These are phyloP conservation scores for Tipula helvola DNA, from an alignment of 2,888 invertebrate genomes.

Conservation along the genomic window DNA sequence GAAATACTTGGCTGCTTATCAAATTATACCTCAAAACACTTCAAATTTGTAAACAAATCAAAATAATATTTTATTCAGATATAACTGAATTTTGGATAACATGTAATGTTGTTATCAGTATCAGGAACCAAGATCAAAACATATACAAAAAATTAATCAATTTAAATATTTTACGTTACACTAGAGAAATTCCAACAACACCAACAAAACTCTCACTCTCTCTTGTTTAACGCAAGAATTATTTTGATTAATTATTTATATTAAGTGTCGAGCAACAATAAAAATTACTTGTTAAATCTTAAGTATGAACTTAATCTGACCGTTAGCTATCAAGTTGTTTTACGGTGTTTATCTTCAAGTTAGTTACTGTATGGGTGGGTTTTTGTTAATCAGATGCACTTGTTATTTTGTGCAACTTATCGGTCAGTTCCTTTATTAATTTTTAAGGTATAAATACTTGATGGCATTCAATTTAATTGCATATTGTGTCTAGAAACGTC, in stretches of 20 bases:
- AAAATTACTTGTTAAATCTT: neutral
- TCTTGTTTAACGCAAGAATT: too few species aligned
- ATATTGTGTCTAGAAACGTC: neutral
- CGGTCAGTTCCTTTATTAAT: neutral
- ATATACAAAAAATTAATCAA: neutral
- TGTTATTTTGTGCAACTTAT: neutral
- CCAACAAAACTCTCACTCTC: neutral
- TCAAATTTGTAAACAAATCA: neutral
- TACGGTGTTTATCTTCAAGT: neutral
- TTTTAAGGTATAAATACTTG: neutral
- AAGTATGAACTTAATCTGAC: too few species aligned
- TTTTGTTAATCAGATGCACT: neutral
- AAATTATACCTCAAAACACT: too few species aligned
- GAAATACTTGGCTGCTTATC: too few species aligned
- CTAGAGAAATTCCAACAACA: neutral
- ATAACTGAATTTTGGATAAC: neutral
- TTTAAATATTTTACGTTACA: neutral
- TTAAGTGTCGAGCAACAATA: neutral
- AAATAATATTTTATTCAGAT: neutral
- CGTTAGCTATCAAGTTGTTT: too few species aligned
- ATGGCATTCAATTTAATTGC: neutral
- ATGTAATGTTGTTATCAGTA: neutral
- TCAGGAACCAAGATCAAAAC: neutral
- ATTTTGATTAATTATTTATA: too few species aligned
- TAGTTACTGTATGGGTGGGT: neutral